These are phyloP conservation scores for Diglossa brunneiventris DNA, from an alignment of 2,113 vertebrate species.

Conservation along the genomic window DNA sequence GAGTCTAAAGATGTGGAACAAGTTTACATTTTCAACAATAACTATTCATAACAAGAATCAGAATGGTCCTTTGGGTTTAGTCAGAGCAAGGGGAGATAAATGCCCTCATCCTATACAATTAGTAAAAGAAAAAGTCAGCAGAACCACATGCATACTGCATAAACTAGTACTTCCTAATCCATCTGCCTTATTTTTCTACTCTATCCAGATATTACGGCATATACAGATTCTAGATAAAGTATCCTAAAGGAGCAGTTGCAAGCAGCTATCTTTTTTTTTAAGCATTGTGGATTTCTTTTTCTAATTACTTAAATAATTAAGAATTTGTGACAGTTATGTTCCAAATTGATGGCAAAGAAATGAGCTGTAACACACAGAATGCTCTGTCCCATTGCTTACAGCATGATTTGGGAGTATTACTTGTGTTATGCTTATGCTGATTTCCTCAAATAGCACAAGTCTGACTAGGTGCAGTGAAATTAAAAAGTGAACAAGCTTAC, in stretches of 20 bases:
- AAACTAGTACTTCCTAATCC: background rate
- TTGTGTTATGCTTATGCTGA: background rate
- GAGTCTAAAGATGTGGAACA: background rate
- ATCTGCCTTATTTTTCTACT: background rate
- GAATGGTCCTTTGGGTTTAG: background rate
- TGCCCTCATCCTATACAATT: background rate
- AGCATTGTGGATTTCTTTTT: background rate
- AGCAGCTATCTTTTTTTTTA: background rate
- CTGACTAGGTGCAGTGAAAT: background rate
- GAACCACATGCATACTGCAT: background rate
- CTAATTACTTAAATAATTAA: slow-evolving; percentile 48
- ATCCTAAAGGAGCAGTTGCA: background rate
- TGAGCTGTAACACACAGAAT: background rate
- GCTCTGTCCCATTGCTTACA: background rate
- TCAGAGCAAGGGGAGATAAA: background rate
- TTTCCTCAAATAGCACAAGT: background rate
- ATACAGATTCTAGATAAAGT: background rate
- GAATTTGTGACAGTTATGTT: slow-evolving; percentile 14
- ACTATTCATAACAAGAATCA: background rate
- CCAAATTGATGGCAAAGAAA: slow-evolving; percentile 27
- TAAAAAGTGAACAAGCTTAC: background rate
- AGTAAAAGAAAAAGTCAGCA: background rate
- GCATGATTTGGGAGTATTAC: background rate
- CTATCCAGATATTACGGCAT: background rate
- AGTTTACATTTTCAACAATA: background rate